Evolutionary conservation across 2,113 vertebrate species (phyloP).

Genomic region (Motacilla tschutschensis): DNA sequence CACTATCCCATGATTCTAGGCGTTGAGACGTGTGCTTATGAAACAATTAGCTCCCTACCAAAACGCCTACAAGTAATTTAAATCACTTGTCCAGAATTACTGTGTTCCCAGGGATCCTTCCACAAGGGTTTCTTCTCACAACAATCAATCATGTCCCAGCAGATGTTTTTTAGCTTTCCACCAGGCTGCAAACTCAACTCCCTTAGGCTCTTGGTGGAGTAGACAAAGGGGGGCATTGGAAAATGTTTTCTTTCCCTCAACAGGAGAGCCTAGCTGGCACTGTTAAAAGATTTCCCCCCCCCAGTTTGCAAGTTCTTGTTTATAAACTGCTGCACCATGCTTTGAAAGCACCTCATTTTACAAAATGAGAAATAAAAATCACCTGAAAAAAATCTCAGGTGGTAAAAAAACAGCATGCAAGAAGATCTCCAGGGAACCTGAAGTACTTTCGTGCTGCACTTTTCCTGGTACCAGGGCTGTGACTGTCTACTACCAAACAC

Average conservation of each 20-base stretch:
- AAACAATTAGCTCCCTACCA: neutral
- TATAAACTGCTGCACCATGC: neutral
- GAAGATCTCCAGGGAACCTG: neutral
- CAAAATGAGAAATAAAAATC: neutral
- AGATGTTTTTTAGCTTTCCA: neutral
- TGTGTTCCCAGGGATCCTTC: neutral
- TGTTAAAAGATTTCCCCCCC: neutral
- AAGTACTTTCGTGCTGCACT: neutral
- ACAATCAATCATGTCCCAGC: neutral
- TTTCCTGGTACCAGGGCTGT: neutral
- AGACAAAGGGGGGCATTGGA: neutral
- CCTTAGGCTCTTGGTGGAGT: neutral
- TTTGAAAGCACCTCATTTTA: neutral
- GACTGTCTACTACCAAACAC: neutral
- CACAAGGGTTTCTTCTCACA: neutral
- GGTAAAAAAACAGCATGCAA: neutral
- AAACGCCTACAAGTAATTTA: neutral
- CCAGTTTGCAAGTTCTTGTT: neutral
- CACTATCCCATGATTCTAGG: neutral
- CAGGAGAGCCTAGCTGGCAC: neutral
- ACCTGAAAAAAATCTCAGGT: neutral
- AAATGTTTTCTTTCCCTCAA: slow-evolving; percentile 3
- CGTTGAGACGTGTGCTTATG: accelerated
- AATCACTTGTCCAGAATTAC: neutral
- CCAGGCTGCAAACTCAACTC: neutral